A percentile compares a stretch with the other conserved stretches of the same genome.
Evolutionary conservation across 2,888 invertebrate species (phyloP).

Genomic region (Galerucella pusilla): DNA sequence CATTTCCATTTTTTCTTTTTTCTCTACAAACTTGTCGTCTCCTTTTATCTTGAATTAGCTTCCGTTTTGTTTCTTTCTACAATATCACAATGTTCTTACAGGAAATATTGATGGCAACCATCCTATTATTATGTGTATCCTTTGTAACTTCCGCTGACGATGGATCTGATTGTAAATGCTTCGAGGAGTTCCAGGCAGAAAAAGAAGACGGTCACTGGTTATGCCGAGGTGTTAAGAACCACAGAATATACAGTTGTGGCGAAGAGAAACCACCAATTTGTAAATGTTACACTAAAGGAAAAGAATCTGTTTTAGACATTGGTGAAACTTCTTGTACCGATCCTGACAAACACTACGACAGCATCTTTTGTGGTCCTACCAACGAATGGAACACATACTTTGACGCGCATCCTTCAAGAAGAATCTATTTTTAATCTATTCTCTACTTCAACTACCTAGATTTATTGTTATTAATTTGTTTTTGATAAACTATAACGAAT

Average conservation of each 20-base stretch:
- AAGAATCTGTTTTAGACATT: slow-evolving; percentile 49
- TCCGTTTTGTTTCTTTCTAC: background rate
- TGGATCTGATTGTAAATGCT: slow-evolving; percentile 51
- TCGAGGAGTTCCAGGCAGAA: slow-evolving; percentile 53
- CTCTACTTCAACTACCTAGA: too few relatives aligned
- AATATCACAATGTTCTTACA: slow-evolving; percentile 3
- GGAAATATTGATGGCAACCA: slow-evolving; percentile 17
- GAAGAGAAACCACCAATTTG: slow-evolving; percentile 55
- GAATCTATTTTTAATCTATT: background rate
- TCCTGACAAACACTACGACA: slow-evolving; percentile 24
- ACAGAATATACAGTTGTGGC: slow-evolving; percentile 51
- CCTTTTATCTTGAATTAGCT: background rate
- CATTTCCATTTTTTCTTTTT: too few relatives aligned
- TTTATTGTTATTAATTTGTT: too few relatives aligned
- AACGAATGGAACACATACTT: slow-evolving; percentile 49
- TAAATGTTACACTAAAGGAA: slow-evolving; percentile 48
- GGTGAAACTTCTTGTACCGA: slow-evolving; percentile 52
- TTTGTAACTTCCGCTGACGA: slow-evolving; percentile 13
- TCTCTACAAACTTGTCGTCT: too few relatives aligned
- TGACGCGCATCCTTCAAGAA: slow-evolving; percentile 41
- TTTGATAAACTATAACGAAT: too few relatives aligned
- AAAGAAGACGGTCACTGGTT: slow-evolving; percentile 42
- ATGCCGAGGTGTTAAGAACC: slow-evolving; percentile 51
- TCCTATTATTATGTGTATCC: background rate
- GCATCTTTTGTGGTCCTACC: slow-evolving; percentile 43